Conservation (phyloP, 2,797 vertebrate genomes). For the Eleutherodactylus coqui region DNA sequence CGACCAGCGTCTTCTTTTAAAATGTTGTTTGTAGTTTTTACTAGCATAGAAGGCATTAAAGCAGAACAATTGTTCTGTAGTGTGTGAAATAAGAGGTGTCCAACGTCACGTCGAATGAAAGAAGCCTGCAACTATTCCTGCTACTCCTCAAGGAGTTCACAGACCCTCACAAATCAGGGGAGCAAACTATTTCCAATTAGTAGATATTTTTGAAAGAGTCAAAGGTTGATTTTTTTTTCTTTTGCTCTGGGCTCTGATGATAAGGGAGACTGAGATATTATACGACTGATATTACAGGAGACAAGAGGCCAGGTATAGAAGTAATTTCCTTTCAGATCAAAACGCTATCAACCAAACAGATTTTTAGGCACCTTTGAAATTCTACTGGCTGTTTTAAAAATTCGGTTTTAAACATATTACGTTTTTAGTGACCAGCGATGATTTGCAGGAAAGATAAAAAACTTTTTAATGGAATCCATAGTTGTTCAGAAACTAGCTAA, state of each 20-base stretch:
- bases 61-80: slow-evolving; percentile 53
- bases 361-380: slow-evolving; percentile 52
- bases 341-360: slow-evolving; percentile 44
- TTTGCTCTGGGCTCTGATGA: slow-evolving; percentile 57
- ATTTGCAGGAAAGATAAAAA: not conserved
- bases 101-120: slow-evolving; percentile 43
- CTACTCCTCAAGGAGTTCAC: slow-evolving; percentile 55
- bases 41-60: slow-evolving; percentile 34
- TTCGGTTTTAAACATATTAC: slow-evolving; percentile 45
- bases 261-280: slow-evolving; percentile 53
- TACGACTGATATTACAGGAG: slow-evolving; percentile 50
- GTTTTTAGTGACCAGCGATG: slow-evolving; percentile 31
- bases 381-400: slow-evolving; percentile 44
- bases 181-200: slow-evolving; percentile 57
- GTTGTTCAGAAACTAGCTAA: not conserved
- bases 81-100: slow-evolving; percentile 47
- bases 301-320: slow-evolving; percentile 47
- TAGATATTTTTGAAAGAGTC: slow-evolving; percentile 49
- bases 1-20: slow-evolving; percentile 11
- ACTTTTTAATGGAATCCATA: not conserved
- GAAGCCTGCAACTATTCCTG: slow-evolving; percentile 18
- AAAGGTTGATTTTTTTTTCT: slow-evolving; percentile 37
- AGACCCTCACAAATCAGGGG: slow-evolving; percentile 34
- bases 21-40: slow-evolving; percentile 17
- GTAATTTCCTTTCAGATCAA: slow-evolving; percentile 49